Base-by-base conservation (phyloP, 2,113 vertebrate species). In the Pimephales promelas region DNA sequence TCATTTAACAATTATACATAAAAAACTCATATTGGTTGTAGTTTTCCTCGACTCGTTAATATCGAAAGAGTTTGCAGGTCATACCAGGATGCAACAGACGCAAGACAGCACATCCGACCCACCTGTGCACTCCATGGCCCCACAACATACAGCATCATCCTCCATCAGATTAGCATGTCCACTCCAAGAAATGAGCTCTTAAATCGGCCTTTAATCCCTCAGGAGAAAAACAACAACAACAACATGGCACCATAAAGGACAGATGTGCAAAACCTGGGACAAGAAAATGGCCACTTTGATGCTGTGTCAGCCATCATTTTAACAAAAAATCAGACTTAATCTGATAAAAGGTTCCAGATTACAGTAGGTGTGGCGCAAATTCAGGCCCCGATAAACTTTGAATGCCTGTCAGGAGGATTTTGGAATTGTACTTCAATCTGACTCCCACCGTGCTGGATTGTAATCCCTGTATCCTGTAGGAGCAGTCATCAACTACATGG, bases 341-440 rank as follows among this genome's bases (percentile, higher is more conserved):
- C 92, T 91, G 88, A 92, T 92, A 92, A 93, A 92, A 91, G 87
- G 86, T 79, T 57, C 20, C 80, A 90, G 91, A 93, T 92, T 92
- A n/a, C n/a, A n/a, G n/a, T n/a, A 92, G 13, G 36, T 34, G 49
- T 20, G 83, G 45, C 20, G 86, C 79, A 90, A 87, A 91, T 79
- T 74, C 82, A 85, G 66, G 84, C 85, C 40, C 82, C 87, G 86
- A 85, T 85, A 78, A 86, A 85, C 82, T 87, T 85, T 89, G 49
- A 84, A 86, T 82, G 83, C 68, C 68, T 47, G 22, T 52, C 26
- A 45, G 80, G 89, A 45, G 80, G 89, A 91, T 92, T 87, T 90
- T 62, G 54, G 59, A 83, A 84, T 86, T 90, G 88, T 22, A 2
- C 18, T 54, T 22, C 20, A 22, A 54, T 54, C 18, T 52, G 49